Conservation (phyloP, 1,140 invertebrate species). For the Yoshiicerus persimilis region DNA sequence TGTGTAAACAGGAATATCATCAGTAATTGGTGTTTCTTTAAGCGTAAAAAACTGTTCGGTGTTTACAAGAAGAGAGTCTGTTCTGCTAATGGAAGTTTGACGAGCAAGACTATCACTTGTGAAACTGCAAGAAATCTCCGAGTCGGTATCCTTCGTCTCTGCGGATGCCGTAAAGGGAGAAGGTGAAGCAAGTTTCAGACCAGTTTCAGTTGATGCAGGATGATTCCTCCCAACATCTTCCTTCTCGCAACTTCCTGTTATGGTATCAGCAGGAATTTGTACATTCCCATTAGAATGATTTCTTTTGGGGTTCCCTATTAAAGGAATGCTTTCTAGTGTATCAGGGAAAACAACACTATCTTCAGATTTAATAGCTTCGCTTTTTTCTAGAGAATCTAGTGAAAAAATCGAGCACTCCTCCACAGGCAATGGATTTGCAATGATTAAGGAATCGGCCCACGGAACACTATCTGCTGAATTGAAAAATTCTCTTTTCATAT, state of each 20-base stretch:
- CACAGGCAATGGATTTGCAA: neutral
- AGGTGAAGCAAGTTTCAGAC: neutral
- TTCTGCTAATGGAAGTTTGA: neutral
- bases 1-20: neutral
- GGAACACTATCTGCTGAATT: neutral
- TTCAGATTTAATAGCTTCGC: neutral
- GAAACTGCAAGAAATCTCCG: neutral
- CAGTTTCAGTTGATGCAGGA: neutral
- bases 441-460: neutral
- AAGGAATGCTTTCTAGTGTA: neutral
- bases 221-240: neutral
- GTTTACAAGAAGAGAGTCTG: neutral
- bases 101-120: neutral
- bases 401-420: neutral
- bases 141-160: neutral
- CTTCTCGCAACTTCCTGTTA: neutral
- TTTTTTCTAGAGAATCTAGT: neutral
- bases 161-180: neutral
- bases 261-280: neutral
- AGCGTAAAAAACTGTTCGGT: neutral
- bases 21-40: neutral
- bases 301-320: neutral
- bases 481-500: neutral
- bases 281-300: neutral
- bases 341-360: neutral